Conservation (phyloP, 2,113 vertebrate genomes). For the Pedionomus torquatus region DNA sequence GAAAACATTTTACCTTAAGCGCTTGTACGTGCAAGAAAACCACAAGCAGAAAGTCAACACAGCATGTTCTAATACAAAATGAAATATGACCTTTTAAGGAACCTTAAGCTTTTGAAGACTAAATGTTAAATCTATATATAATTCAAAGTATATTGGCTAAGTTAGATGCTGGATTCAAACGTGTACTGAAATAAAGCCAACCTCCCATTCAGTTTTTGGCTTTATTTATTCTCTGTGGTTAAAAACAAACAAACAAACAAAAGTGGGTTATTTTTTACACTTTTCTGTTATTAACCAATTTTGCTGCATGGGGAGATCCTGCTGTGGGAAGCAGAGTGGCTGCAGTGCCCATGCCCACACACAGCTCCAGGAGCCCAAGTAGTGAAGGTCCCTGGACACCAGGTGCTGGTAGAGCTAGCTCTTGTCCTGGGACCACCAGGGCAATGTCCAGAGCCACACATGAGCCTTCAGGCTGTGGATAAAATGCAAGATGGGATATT, state of each 20-base stretch:
- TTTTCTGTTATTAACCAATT: background rate
- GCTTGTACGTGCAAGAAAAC: background rate
- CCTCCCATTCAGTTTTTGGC: background rate
- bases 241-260: background rate
- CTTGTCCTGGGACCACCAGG: background rate
- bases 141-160: background rate
- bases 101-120: background rate
- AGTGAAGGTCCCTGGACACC: background rate
- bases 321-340: background rate
- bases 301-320: background rate
- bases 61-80: conserved; percentile 33
- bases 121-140: conserved; percentile 34
- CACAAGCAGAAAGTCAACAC: background rate
- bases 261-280: background rate
- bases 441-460: fast-evolving
- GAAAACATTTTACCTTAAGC: conserved; percentile 18
- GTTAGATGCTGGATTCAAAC: background rate
- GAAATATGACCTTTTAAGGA: conserved; percentile 56
- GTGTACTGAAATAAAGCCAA: background rate
- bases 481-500: background rate
- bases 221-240: background rate
- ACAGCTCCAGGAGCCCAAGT: background rate
- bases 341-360: fast-evolving
- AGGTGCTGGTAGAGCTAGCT: background rate
- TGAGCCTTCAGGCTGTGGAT: background rate